Evolutionary conservation across 2,888 invertebrate genomes (phyloP).

Genomic region (Mystacides longicornis): DNA sequence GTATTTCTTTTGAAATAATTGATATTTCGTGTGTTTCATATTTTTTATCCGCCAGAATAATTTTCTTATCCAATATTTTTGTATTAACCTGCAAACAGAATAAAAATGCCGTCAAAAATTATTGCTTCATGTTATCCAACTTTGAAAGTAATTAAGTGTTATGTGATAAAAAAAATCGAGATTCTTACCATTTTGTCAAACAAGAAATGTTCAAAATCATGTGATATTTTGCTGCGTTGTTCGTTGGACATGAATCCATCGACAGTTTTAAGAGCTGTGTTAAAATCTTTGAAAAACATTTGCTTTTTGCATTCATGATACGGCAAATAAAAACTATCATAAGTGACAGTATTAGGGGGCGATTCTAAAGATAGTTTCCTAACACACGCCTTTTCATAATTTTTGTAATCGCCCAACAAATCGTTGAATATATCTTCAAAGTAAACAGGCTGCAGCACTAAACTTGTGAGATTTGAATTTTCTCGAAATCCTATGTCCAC

Average conservation of each 20-base stretch:
- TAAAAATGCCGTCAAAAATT: no score
- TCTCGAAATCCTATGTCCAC: constrained; percentile 6
- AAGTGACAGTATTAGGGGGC: background rate
- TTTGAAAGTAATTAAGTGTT: no score
- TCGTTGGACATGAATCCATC: background rate
- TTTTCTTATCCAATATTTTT: background rate
- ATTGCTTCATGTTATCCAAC: no score
- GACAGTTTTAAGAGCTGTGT: background rate
- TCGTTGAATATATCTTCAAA: constrained; percentile 4
- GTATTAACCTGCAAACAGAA: background rate
- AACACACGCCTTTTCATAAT: constrained; percentile 3
- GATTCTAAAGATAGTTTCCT: no score
- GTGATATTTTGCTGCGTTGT: background rate
- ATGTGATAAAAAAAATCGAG: no score
- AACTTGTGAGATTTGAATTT: constrained; percentile 8
- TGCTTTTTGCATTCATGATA: background rate
- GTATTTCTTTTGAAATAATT: no score
- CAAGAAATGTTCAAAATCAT: background rate
- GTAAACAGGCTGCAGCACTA: constrained; percentile 4
- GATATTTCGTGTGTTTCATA: no score
- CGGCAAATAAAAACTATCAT: background rate
- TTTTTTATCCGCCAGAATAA: background rate
- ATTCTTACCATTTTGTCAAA: background rate
- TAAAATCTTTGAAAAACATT: background rate
- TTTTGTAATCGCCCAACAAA: background rate